Evolutionary conservation across 2,113 vertebrate genomes (phyloP), one percentile per base, ranked within the genome.

Genomic region (Ibidorhyncha struthersii): DNA sequence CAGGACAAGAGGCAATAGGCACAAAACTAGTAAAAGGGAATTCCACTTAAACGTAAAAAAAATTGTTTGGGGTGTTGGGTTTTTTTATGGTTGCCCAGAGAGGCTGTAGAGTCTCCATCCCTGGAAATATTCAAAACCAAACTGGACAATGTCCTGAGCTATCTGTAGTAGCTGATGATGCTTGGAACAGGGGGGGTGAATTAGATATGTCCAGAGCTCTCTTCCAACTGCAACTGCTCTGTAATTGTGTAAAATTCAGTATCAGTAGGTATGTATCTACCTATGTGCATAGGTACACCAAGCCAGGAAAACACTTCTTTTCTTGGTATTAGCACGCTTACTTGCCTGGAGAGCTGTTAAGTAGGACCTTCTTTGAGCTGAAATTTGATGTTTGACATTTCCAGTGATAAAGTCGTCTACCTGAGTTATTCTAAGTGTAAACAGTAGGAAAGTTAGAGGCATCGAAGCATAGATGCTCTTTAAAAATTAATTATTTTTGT

Each of bases 261-360:
- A 8, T 77, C 29, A 25, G 38, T 41, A 49, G 45, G 9, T 17
- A 6, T 3, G 5, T 41, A 18, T 27, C 12, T 36, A 27, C n/a
- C 40, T 61, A 14, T 4, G 6, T 67, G 32, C 15, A 13, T 26
- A 32, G 0, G 0, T n/a, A 41, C 26, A 5, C 21, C 25, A 71
- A 62, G 29, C 14, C 20, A 70, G 21, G 15, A 52, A n/a, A 76
- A 67, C 8, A 23, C 8, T 72, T 62, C 0, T 30, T 79, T 47
- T 12, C 55, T 20, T 86, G 27, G 27, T 72, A 0, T 63, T 74
- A 85, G 40, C 14, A 14, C 7, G 7, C 6, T 63, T 69, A 21
- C 1, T 72, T 83, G 18, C 11, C 36, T 76, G 23, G 22, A 80
- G 41, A 63, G 1, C 30, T 86, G 45, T 4, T 34, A 79, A 8